Evolutionary conservation across 2,888 invertebrate genomes (phyloP).

Genomic region (Polietes domitor): DNA sequence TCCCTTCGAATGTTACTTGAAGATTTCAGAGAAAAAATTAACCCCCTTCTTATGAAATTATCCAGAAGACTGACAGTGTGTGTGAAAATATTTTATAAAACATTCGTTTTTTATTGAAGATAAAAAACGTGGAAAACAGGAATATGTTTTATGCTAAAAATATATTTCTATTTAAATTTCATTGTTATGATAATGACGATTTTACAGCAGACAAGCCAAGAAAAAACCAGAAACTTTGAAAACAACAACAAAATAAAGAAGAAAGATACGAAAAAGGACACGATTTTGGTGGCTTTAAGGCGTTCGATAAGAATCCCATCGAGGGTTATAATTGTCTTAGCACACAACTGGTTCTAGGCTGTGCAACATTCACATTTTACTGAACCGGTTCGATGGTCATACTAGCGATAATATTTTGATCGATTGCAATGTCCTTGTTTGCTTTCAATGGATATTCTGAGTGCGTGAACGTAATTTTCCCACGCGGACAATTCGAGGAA

Average conservation of each 20-base stretch:
- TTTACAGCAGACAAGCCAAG: not conserved
- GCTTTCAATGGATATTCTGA: not conserved
- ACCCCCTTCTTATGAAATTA: not conserved
- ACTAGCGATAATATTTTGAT: not conserved
- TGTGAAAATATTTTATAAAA: constrained; percentile 17
- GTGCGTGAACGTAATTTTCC: not conserved
- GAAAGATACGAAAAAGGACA: not conserved
- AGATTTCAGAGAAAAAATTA: not conserved
- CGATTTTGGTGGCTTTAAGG: not conserved
- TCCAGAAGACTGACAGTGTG: not conserved
- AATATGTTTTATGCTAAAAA: not conserved
- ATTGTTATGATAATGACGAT: not conserved
- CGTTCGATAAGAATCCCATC: not conserved
- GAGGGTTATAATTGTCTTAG: not conserved
- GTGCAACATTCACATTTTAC: not conserved
- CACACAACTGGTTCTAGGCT: not conserved
- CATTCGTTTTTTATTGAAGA: not conserved
- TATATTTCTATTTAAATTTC: not conserved
- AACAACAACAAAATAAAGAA: not conserved
- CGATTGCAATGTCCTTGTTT: not conserved
- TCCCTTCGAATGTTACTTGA: too few relatives aligned
- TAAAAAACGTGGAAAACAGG: not conserved
- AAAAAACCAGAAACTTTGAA: not conserved
- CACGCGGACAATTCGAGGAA: too few relatives aligned
- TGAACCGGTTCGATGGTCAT: not conserved